Conservation (phyloP, 2,888 invertebrate species). For the Acrobasis suavella region DNA sequence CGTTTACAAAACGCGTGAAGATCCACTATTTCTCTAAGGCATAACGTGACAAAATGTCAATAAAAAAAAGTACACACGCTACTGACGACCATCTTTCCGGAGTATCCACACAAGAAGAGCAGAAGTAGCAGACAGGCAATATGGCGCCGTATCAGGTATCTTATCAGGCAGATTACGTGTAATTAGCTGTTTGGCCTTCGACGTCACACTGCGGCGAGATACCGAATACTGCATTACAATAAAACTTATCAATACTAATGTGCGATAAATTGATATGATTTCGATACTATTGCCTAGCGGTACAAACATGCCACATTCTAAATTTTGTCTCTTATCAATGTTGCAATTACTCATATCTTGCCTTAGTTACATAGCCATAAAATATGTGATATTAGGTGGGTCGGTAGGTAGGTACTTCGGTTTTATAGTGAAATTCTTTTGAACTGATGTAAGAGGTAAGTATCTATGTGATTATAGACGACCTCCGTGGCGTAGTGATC, state of each 20-base stretch:
- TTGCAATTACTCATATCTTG: background rate
- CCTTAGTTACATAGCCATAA: no score
- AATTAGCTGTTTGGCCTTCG: conserved; percentile 54
- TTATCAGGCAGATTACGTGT: conserved; percentile 54
- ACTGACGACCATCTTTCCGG: conserved; percentile 65
- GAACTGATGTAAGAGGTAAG: no score
- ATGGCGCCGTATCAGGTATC: conserved; percentile 46
- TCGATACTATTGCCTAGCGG: conserved; percentile 4
- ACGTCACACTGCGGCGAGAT: conserved; percentile 76
- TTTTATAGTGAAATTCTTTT: no score
- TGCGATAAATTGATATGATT: conserved; percentile 3
- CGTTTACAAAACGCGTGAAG: no score
- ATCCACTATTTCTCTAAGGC: background rate
- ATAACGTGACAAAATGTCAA: background rate
- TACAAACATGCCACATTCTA: background rate
- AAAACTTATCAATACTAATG: conserved; percentile 52
- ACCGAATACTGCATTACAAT: conserved; percentile 69
- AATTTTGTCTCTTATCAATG: background rate
- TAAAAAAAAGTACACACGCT: conserved; percentile 50
- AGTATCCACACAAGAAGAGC: conserved; percentile 45
- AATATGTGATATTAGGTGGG: no score
- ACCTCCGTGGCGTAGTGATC: no score
- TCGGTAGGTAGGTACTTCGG: no score
- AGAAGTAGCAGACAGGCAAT: conserved; percentile 31
- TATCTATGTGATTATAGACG: no score